phyloP scores from a whole-genome alignment of 2,113 vertebrate species.

The Podarcis muralis region DNA sequence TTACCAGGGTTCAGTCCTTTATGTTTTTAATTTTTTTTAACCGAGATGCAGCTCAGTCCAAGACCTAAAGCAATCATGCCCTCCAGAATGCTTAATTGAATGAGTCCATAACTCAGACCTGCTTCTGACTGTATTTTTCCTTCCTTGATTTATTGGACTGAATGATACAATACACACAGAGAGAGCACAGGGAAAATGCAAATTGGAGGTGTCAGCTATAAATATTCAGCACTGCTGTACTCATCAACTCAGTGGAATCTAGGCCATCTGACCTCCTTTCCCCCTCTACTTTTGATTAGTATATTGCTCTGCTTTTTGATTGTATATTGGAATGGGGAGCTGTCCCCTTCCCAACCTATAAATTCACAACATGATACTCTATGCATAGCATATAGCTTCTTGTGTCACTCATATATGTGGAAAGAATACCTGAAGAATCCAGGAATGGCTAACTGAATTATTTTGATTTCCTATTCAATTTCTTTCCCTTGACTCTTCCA shows the following conservation, averaged over 20 bases:
- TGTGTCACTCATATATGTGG: background rate
- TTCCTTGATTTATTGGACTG: slow-evolving; percentile 64
- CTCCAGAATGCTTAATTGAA: slow-evolving; percentile 73
- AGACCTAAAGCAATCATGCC: slow-evolving; percentile 70
- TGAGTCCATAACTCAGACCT: slow-evolving; percentile 56
- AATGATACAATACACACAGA: slow-evolving; percentile 46
- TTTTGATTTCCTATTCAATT: slow-evolving; percentile 50
- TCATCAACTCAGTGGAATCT: slow-evolving; percentile 24
- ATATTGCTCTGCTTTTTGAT: slow-evolving; percentile 19
- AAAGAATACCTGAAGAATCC: slow-evolving; percentile 30
- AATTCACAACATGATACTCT: slow-evolving; percentile 30
- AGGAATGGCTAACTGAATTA: slow-evolving; percentile 41
- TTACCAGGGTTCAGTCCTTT: slow-evolving; percentile 74
- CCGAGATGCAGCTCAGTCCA: slow-evolving; percentile 69
- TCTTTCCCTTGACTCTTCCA: slow-evolving; percentile 33
- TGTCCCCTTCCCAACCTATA: background rate
- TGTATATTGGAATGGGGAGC: background rate
- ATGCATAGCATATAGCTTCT: slow-evolving; percentile 1
- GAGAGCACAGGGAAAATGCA: slow-evolving; percentile 47
- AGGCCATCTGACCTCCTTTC: fast-evolving
- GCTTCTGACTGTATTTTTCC: slow-evolving; percentile 61
- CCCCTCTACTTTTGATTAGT: slow-evolving; percentile 15
- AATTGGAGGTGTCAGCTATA: slow-evolving; percentile 43
- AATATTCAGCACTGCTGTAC: slow-evolving; percentile 29
- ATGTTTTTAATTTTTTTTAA: slow-evolving; percentile 79